phyloP scores from a whole-genome alignment of 2,113 vertebrate species.

The Cephalophus harveyi region DNA sequence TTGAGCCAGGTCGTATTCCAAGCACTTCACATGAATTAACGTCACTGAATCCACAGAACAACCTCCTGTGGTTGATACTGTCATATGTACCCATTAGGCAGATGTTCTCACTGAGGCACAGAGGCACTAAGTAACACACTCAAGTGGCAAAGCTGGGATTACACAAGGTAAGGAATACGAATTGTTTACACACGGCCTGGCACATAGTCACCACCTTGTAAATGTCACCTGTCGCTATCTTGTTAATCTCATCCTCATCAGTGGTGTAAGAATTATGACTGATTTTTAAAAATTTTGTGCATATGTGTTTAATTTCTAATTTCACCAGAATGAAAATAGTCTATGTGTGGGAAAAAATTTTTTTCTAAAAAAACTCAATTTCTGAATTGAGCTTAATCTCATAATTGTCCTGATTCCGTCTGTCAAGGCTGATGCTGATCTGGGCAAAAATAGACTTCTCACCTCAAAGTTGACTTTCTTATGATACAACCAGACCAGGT shows the following conservation, averaged over 20 bases:
- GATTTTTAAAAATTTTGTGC: not conserved
- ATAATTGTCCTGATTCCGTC: not conserved
- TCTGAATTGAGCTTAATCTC: not conserved
- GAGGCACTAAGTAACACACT: not conserved
- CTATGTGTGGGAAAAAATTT: not conserved
- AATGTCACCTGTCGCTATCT: not conserved
- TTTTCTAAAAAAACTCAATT: not conserved
- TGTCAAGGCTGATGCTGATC: not conserved
- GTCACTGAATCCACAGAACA: not conserved
- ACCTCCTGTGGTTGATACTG: rapidly evolving
- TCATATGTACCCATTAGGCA: not conserved
- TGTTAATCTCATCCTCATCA: not conserved
- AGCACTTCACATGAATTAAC: not conserved
- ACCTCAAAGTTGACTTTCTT: not conserved
- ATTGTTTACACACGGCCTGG: not conserved
- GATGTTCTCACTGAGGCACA: not conserved
- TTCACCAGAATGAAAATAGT: not conserved
- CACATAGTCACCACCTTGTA: not conserved
- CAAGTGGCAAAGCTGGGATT: not conserved
- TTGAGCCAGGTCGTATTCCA: not conserved
- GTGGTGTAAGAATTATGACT: not conserved
- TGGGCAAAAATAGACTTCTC: not conserved
- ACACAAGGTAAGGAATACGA: not conserved
- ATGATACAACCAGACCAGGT: not conserved
- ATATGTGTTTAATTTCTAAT: not conserved